A percentile compares a stretch with the other conserved stretches of the same genome.
Conservation (phyloP, 2,888 invertebrate species). For the Ormyrus labotus region DNA sequence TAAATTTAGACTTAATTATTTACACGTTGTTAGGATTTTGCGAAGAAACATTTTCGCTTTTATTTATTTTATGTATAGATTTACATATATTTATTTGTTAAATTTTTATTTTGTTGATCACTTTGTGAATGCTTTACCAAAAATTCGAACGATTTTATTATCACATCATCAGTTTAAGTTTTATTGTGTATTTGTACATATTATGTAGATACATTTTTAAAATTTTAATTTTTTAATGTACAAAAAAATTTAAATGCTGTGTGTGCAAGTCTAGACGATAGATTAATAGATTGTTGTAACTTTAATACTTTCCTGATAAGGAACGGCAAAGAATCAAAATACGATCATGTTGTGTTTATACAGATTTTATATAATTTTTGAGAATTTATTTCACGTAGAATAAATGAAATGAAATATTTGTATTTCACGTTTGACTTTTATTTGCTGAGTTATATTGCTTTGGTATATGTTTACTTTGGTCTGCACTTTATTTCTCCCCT, state of each 20-base stretch:
- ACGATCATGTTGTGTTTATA: slow-evolving; percentile 9
- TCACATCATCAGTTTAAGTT: slow-evolving; percentile 7
- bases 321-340: no score
- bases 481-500: slow-evolving; percentile 61
- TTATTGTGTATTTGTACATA: slow-evolving; percentile 48
- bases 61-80: slow-evolving; percentile 36
- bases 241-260: neutral
- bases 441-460: slow-evolving; percentile 63
- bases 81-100: slow-evolving; percentile 6
- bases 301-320: neutral
- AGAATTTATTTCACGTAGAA: slow-evolving; percentile 61
- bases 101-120: slow-evolving; percentile 40
- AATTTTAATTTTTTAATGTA: slow-evolving; percentile 30
- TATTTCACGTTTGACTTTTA: slow-evolving; percentile 66
- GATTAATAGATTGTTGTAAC: neutral
- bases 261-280: neutral
- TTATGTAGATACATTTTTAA: slow-evolving; percentile 58
- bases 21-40: slow-evolving; percentile 10
- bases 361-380: slow-evolving; percentile 60
- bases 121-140: slow-evolving; percentile 27
- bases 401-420: slow-evolving; percentile 67
- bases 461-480: slow-evolving; percentile 60
- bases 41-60: slow-evolving; percentile 10
- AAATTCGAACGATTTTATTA: slow-evolving; percentile 31
- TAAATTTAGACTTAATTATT: slow-evolving; percentile 29